Base-by-base conservation (phyloP, 2,797 vertebrate species). In the Hypotaenidia philippensis region DNA sequence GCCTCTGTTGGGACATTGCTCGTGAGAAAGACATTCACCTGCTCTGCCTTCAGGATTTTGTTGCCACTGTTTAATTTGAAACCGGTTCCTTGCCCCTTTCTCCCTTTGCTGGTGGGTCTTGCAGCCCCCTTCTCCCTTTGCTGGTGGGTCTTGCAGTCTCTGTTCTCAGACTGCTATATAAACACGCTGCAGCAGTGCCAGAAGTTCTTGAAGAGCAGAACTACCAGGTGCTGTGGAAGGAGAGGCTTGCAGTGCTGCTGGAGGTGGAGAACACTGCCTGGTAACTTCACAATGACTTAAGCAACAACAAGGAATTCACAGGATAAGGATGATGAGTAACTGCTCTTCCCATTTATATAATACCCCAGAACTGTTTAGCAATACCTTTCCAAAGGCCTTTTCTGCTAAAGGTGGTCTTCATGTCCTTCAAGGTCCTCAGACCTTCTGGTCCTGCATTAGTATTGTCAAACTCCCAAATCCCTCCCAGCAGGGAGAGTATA, bases 1-100 rank as follows among this genome's bases (percentile, higher is more conserved):
- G 57, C 26, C 13, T 60, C 10, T 66, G 74, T 21, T 69, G 56
- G n/a, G 52, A 47, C 36, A 18, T 45, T 77, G 36, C 64, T 70
- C 89, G 40, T 64, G 83, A 96, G 59, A 72, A 83, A 63, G 41
- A 20, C 20, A 7, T 86, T 84, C 40, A 95, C 91, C 95, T 92
- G 87, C 44, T 79, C 61, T 89, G 72, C 61, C 63, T 68, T 74
- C 4, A 2, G 53, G 47, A 19, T 52, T 90, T 70, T 27, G 34
- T 77, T 59, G 82, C 47, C 20, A 4, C 64, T 61, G 38, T 80
- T 83, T 36, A 53, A 76, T 66, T 72, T 77, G 81, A 23, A 72
- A 50, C 71, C 4, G 0, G 71, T 86, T 89, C 38, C n/a, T 49
- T 75, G 11, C 19, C 13, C 5, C 31, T 59, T 72, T 60, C 72